Evolutionary conservation across 2,797 vertebrate species (phyloP), one percentile per base, ranked within the genome.

Genomic region (Acrossocheilus wenchowensis): DNA sequence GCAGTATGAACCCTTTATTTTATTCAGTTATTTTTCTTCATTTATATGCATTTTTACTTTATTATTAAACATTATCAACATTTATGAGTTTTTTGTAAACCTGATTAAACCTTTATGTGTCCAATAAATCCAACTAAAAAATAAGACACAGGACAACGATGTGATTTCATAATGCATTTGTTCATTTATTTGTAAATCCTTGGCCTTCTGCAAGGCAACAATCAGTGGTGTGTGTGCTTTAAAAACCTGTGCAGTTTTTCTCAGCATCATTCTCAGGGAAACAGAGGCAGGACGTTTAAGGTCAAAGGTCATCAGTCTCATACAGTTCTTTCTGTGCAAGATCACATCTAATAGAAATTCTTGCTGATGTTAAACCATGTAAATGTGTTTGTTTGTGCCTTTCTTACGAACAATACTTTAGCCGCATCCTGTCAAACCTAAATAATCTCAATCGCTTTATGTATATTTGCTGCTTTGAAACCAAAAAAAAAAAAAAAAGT

Each of bases 191-290:
- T 85, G 89, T 87, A 92, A 85, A 79, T 94, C 93, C 90, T 94
- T 93, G 92, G 91, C 90, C 91, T 92, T 87, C 92, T 92, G 89
- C 92, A 92, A 89, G 78, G 87, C 87, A 86, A 88, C 87, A 82
- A 88, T 87, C 87, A 81, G 64, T 78, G 87, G 69, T 83, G 86
- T 85, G 50, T 95, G 93, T 95, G 94, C 94, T 95, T 95, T 90
- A 50, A 80, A 79, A 91, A 89, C 90, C 91, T 93, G 91, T 94
- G 92, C 91, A 89, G 91, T 90, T 60, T 78, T 26, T 39, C 41
- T 48, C 83, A 62, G 72, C n/a, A 23, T n/a, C 50, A 39, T 45
- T 68, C 43, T 64, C 85, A 74, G 52, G 73, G 45, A 66, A 62
- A 73, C 79, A 83, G 82, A 68, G 72, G 21, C 54, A 36, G 36